Evolutionary conservation across 2,888 invertebrate species (phyloP).

Genomic region (Chromoteleia sp.): DNA sequence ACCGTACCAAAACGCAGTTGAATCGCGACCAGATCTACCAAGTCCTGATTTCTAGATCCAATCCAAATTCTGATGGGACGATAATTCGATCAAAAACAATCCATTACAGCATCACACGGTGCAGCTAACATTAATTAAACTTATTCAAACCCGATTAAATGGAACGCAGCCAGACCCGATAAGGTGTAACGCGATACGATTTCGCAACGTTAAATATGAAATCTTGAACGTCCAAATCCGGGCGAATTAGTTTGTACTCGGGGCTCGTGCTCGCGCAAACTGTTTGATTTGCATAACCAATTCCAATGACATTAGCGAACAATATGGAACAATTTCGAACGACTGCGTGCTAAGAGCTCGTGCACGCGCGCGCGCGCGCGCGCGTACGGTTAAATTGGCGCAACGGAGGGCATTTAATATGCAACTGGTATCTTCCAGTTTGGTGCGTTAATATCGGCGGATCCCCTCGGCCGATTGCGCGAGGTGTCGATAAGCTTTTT

Average conservation of each 20-base stretch:
- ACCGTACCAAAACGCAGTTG: background rate
- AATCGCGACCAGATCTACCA: background rate
- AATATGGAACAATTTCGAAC: constrained; percentile 62
- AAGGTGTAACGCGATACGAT: constrained; percentile 33
- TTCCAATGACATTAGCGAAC: constrained; percentile 62
- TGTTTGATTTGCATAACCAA: constrained; percentile 64
- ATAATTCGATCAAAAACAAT: constrained; percentile 31
- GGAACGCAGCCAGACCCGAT: constrained; percentile 17
- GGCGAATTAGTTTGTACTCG: constrained; percentile 39
- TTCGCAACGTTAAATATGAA: constrained; percentile 39
- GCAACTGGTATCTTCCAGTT: constrained; percentile 66
- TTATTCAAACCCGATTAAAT: constrained; percentile 28
- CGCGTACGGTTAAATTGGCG: constrained; percentile 43
- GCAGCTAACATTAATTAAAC: too few species aligned
- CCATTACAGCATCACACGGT: constrained; percentile 21
- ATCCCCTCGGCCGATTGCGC: constrained; percentile 59
- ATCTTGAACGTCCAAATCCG: constrained; percentile 29
- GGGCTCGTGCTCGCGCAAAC: constrained; percentile 43
- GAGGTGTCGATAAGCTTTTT: constrained; percentile 72
- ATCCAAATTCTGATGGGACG: background rate
- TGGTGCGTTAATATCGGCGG: constrained; percentile 62
- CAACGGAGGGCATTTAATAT: constrained; percentile 61
- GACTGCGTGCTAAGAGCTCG: constrained; percentile 44
- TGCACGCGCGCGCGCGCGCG: constrained; percentile 1
- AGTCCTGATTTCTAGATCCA: background rate